Evolutionary conservation across 2,113 vertebrate species (phyloP), one percentile per base, ranked within the genome.

Genomic region (Siniperca knerii): DNA sequence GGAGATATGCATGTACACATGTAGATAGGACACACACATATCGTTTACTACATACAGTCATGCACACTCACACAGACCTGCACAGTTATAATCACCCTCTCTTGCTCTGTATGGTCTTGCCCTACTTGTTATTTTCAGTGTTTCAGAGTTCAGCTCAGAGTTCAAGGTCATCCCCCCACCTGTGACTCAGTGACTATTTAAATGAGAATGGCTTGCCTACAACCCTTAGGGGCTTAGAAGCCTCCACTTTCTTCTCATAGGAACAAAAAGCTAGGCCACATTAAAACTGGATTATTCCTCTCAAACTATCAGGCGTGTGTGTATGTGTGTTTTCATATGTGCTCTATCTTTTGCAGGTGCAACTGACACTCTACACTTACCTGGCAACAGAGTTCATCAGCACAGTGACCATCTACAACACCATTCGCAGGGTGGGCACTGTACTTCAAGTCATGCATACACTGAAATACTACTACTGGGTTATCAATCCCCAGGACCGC

Each of bases 391-490:
- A 99, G 92, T 99, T 99, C 92, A 96, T 99, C 90, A 97, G 97
- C 91, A 98, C 98, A 4, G 98, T 98, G 67, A 98, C 96, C 86
- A 99, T 99, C 75, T 99, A 99, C 69, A 99, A 98, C 57, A 96
- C 98, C 29, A 94, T 99, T 71, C 97, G 98, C 29, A 95, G 98
- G 74, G 97, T 99, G 72, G 98, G 97, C 48, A 99, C 98, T 0
- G 98, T 99, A 33, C 97, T 99, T 9, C 94, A 99, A 91, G 95
- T 99, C 92, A 98, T 98, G 97, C 98, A 99, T 74, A 97, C 97
- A 1, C 94, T 99, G 0, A 99, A 99, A 85, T 99, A 97, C 92
- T 99, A 97, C 91, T 99, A 99, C 92, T 99, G 98, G 98, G 96
- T 97, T 16, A 92, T 97, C 88, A 99, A 97, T 93, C 98, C 98